Conservation (phyloP, 2,113 vertebrate genomes). For the Taxidea taxus region DNA sequence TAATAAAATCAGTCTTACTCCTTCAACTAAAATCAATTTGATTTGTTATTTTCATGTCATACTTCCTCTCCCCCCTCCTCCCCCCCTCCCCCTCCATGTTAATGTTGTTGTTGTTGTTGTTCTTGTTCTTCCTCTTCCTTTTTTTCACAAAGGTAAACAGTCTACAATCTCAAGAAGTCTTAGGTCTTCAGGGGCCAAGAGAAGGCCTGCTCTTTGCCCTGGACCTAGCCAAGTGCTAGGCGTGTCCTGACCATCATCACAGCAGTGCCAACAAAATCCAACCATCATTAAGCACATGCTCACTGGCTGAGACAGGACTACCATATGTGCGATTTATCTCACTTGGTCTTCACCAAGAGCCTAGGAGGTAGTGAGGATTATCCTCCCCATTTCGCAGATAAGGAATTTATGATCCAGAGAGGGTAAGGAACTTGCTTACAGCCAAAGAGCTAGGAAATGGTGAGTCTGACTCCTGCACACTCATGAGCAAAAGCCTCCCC, state of each 20-base stretch:
- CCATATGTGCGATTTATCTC: rapidly evolving
- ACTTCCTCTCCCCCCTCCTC: background rate
- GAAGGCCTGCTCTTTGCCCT: background rate
- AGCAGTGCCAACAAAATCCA: background rate
- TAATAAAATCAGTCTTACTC: background rate
- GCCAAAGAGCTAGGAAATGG: background rate
- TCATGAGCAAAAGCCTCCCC: background rate
- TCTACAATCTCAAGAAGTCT: background rate
- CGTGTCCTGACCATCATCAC: background rate
- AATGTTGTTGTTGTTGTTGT: no score
- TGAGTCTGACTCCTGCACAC: background rate
- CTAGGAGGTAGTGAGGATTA: rapidly evolving
- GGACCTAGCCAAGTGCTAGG: background rate
- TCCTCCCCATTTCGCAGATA: background rate
- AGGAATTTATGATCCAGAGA: background rate
- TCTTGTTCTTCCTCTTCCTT: background rate
- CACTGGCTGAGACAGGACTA: background rate
- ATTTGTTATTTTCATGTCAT: background rate
- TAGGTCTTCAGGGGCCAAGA: background rate
- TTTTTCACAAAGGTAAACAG: background rate
- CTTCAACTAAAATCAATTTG: background rate
- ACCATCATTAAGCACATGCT: no score
- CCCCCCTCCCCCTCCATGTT: no score
- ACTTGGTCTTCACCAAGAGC: background rate
- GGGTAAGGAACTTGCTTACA: background rate